These are phyloP conservation scores for Phycodurus eques DNA, from an alignment of 2,113 vertebrate species.

Conservation along the genomic window DNA sequence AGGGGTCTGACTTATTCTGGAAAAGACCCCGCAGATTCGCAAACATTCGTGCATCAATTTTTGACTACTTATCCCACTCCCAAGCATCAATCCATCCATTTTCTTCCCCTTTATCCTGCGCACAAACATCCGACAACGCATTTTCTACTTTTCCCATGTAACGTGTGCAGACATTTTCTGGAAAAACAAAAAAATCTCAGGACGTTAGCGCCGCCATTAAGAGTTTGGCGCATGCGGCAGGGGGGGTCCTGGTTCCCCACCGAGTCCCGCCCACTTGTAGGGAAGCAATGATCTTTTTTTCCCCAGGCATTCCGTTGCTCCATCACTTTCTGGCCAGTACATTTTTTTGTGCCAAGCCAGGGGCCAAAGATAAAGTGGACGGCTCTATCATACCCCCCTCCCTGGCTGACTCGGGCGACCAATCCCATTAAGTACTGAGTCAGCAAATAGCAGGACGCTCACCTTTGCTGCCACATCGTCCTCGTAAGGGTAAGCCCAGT, in stretches of 20 bases:
- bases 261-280: not conserved
- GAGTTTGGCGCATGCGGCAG: conserved; percentile 47
- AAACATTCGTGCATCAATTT: not conserved
- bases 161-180: too few relatives aligned
- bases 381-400: conserved; percentile 51
- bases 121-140: not conserved
- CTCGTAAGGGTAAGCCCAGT: conserved; percentile 51
- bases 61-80: not conserved
- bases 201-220: conserved; percentile 59
- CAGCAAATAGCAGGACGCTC: conserved; percentile 63
- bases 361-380: conserved; percentile 69
- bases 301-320: conserved; percentile 50
- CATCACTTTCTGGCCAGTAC: conserved; percentile 71
- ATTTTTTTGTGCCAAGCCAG: conserved; percentile 49
- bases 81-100: not conserved
- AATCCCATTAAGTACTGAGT: conserved; percentile 71
- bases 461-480: conserved; percentile 69
- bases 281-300: conserved; percentile 71
- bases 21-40: not conserved
- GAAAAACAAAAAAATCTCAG: conserved; percentile 52
- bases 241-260: conserved; percentile 62
- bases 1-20: too few relatives aligned
- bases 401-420: conserved; percentile 61
- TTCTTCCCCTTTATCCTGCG: not conserved
- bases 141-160: too few relatives aligned